Conservation (phyloP, 2,888 invertebrate species). For the Dasysyrphus albostriatus region DNA sequence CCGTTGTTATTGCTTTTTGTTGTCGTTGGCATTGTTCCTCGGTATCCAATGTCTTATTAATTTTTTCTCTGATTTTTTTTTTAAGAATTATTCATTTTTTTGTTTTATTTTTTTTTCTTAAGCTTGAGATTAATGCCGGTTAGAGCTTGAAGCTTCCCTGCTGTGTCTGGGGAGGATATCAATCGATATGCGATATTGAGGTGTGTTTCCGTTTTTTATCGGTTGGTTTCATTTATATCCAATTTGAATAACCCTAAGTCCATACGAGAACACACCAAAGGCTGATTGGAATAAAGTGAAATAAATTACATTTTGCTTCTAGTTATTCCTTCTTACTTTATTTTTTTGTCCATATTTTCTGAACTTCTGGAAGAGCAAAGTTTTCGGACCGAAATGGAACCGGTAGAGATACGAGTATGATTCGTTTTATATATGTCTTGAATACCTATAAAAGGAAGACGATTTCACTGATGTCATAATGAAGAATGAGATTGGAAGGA, state of each 20-base stretch:
- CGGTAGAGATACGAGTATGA: neutral
- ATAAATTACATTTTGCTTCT: slow-evolving; percentile 61
- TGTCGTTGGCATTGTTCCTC: slow-evolving; percentile 11
- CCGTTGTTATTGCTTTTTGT: slow-evolving; percentile 10
- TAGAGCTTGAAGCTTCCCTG: slow-evolving; percentile 15
- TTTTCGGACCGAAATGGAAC: slow-evolving; percentile 36
- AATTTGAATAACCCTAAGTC: slow-evolving; percentile 60
- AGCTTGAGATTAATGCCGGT: slow-evolving; percentile 43
- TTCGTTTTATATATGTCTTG: neutral
- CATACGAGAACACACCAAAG: slow-evolving; percentile 31
- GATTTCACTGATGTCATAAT: slow-evolving; percentile 54
- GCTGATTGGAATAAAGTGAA: slow-evolving; percentile 64
- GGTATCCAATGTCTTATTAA: slow-evolving; percentile 44
- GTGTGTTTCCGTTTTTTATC: slow-evolving; percentile 68
- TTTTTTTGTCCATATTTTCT: slow-evolving; percentile 25
- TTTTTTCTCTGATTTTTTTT: slow-evolving; percentile 19
- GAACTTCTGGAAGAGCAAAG: slow-evolving; percentile 24
- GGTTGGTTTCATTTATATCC: slow-evolving; percentile 29
- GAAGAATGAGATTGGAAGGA: slow-evolving; percentile 53
- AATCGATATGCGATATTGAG: slow-evolving; percentile 67
- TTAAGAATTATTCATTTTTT: slow-evolving; percentile 20
- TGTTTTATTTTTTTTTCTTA: slow-evolving; percentile 18
- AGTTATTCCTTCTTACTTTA: slow-evolving; percentile 24
- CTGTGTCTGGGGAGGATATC: slow-evolving; percentile 47
- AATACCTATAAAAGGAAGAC: neutral